Percentiles rank a stretch among this genome's conserved stretches.
These are phyloP conservation scores for Ptychoptera contaminata DNA, from an alignment of 2,888 invertebrate genomes.

Conservation along the genomic window DNA sequence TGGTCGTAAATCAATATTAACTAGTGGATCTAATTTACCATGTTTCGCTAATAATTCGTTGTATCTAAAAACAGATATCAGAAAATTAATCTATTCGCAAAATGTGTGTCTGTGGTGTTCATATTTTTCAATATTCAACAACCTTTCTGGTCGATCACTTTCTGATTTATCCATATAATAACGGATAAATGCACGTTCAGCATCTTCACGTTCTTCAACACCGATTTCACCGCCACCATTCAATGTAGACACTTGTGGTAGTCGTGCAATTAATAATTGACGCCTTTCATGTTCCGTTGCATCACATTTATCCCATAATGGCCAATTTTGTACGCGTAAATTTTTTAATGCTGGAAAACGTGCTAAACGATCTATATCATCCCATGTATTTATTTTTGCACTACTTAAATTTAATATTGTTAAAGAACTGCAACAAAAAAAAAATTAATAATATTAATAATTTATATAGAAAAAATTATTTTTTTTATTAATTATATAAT, in stretches of 20 bases:
- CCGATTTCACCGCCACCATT: slow-evolving; percentile 82
- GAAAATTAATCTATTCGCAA: neutral
- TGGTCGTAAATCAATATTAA: slow-evolving; percentile 71
- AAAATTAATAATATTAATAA: neutral
- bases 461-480: neutral
- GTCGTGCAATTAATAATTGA: slow-evolving; percentile 70
- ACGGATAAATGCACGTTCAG: slow-evolving; percentile 84
- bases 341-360: slow-evolving; percentile 70
- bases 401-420: slow-evolving; percentile 73
- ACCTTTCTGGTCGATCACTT: slow-evolving; percentile 55
- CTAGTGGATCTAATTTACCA: slow-evolving; percentile 80
- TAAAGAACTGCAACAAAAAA: slow-evolving; percentile 31
- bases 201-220: slow-evolving; percentile 74
- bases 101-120: too few species aligned
- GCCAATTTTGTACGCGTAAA: slow-evolving; percentile 65
- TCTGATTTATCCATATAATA: slow-evolving; percentile 81
- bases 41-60: slow-evolving; percentile 73
- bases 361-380: slow-evolving; percentile 73
- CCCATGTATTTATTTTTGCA: slow-evolving; percentile 70
- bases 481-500: neutral
- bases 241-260: slow-evolving; percentile 69
- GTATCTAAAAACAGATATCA: slow-evolving; percentile 16
- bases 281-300: slow-evolving; percentile 80
- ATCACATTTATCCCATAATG: slow-evolving; percentile 59
- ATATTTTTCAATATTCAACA: too few species aligned